A percentile compares a stretch with the other conserved stretches of the same genome.
Conservation (phyloP, 1,140 invertebrate species). For the Cardiocondyla obscurior region DNA sequence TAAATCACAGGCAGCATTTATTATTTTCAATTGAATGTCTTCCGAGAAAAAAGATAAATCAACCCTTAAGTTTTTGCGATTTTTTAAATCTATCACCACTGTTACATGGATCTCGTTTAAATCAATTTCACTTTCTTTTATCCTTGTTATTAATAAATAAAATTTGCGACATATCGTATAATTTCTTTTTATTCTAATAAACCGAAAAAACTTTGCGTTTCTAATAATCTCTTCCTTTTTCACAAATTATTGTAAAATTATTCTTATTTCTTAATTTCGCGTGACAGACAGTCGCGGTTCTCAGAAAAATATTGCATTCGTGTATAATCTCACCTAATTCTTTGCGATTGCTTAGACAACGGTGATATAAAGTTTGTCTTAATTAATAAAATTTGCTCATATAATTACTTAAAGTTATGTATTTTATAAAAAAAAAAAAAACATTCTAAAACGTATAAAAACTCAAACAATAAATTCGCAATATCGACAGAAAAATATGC, state of each 20-base stretch:
- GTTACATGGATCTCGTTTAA: background rate
- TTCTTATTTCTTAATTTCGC: background rate
- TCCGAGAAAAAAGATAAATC: background rate
- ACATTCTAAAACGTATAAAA: background rate
- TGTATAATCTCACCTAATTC: constrained; percentile 16
- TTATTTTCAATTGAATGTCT: background rate
- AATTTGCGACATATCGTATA: background rate
- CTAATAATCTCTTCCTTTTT: background rate
- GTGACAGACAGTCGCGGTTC: background rate
- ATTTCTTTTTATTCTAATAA: background rate
- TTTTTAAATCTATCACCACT: background rate
- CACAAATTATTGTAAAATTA: background rate
- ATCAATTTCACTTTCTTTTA: background rate
- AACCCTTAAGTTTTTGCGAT: background rate
- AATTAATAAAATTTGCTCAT: constrained; percentile 25
- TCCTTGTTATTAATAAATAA: background rate
- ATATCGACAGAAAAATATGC: background rate
- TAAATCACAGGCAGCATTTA: background rate
- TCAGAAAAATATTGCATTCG: background rate
- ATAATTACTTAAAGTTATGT: background rate
- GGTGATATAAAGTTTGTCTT: constrained; percentile 6
- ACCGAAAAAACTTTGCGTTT: background rate
- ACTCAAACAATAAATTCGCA: background rate
- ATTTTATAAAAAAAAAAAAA: constrained; percentile 1
- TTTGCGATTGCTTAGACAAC: background rate